These are phyloP conservation scores for Trimorus sp. DNA, from an alignment of 2,888 invertebrate species.

Conservation along the genomic window DNA sequence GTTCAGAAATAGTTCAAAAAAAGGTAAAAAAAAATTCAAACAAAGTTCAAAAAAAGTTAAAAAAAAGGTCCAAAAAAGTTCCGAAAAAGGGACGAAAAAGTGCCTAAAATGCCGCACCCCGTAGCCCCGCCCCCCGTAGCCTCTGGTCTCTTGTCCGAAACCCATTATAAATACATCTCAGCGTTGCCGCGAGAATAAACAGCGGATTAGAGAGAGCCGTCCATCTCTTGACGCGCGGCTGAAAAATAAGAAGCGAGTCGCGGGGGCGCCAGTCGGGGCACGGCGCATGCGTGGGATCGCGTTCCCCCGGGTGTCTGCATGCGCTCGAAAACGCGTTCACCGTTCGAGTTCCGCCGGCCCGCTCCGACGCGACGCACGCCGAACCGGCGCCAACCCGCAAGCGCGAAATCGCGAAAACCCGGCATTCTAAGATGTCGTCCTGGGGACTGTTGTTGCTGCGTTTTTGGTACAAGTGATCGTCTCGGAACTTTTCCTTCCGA, in stretches of 20 bases:
- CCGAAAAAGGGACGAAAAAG: neutral
- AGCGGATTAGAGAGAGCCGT: constrained; percentile 57
- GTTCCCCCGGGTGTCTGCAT: constrained; percentile 56
- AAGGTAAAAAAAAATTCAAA: too few relatives aligned
- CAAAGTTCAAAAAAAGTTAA: too few relatives aligned
- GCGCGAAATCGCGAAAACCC: neutral
- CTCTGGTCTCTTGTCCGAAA: constrained; percentile 22
- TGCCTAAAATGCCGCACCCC: neutral
- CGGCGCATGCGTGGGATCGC: constrained; percentile 73
- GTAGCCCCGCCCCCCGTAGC: neutral
- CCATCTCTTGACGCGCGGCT: constrained; percentile 48
- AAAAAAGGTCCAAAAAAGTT: too few relatives aligned
- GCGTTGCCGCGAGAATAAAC: constrained; percentile 56
- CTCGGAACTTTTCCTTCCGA: too few relatives aligned
- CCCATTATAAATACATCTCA: constrained; percentile 46
- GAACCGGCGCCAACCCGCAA: neutral
- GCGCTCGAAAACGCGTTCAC: constrained; percentile 65
- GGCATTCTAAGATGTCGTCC: neutral
- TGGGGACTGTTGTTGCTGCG: neutral
- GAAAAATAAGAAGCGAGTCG: constrained; percentile 64
- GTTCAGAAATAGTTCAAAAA: too few relatives aligned
- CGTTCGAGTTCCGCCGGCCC: constrained; percentile 72
- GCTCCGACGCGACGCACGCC: constrained; percentile 61
- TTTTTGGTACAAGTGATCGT: too few relatives aligned
- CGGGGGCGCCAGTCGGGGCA: constrained; percentile 71